Base-by-base conservation (phyloP, 37 sponge, comb jelly and placozoan species). In the Dysidea cf. avara region DNA sequence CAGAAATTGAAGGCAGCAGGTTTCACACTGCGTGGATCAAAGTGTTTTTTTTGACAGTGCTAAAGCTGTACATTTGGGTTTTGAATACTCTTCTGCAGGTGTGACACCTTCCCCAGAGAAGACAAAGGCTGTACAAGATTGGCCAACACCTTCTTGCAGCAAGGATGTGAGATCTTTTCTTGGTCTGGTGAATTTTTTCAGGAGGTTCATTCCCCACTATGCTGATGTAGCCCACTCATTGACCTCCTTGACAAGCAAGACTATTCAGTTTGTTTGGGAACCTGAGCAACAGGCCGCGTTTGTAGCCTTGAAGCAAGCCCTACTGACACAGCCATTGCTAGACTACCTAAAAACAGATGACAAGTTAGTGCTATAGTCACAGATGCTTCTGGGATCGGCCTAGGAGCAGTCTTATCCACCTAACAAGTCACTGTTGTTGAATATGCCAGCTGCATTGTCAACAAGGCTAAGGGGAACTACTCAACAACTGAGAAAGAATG, bases 141-240 rank as follows among this genome's bases (percentile, higher is more conserved):
- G 57, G 57, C 16, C 57, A 56, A 56, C 29, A 12, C 57, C 57
- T 26, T 28, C 57, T 7, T 28, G 28, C 57, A 7, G 24, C 28
- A 56, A 56, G 57, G 57, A 56, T 28, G 57, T 56, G 29, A 7
- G 57, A 56, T 56, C 57, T n/a, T n/a, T n/a, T n/a, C 24, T 56
- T 56, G 57, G 57, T 13, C 16, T 56, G 24, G 57, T 26, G 29
- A 56, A 56, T 56, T 56, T 56, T 13, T 56, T 28, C 57, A 22
- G 57, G 11, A 22, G 57, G 24, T 56, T 56, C 16, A 56, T 12
- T 14, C 57, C 57, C 57, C 57, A 56, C 57, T 56, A 13, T 56
- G 57, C 57, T 28, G 57, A 56, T 26, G 7, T 56, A 14, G 57
- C 57, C 24, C 28, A 22, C 57, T 26, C 51, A 49, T 16, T 49